Percentiles rank a stretch among this genome's conserved stretches.
Conservation (phyloP, 2,888 invertebrate genomes). For the Meteorus colon region DNA sequence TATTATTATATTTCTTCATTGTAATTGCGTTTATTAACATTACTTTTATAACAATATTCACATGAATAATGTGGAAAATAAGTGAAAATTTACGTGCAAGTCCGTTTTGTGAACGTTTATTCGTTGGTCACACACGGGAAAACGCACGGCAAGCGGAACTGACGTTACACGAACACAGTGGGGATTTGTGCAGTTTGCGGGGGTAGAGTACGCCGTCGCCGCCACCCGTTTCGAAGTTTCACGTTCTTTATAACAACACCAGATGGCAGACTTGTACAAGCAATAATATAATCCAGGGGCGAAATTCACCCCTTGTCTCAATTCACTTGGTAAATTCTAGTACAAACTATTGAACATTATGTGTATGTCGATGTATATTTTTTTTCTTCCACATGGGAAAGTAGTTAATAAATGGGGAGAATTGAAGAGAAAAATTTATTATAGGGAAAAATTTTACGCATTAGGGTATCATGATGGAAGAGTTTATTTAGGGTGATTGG, state of each 20-base stretch:
- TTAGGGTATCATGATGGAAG: no score
- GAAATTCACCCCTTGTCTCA: conserved; percentile 44
- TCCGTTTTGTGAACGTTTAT: conserved; percentile 25
- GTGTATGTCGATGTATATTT: no score
- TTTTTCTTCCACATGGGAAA: background rate
- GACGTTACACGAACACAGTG: conserved; percentile 67
- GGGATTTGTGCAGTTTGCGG: conserved; percentile 64
- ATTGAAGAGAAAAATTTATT: no score
- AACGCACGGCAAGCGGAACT: conserved; percentile 58
- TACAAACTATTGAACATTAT: background rate
- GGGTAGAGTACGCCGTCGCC: conserved; percentile 55
- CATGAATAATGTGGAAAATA: no score
- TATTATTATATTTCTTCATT: conserved; percentile 14
- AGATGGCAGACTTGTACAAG: conserved; percentile 60
- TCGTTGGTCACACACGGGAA: conserved; percentile 45
- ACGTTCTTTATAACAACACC: conserved; percentile 55
- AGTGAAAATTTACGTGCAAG: no score
- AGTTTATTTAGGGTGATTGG: no score
- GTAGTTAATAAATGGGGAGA: background rate
- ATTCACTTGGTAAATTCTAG: background rate
- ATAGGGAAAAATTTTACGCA: no score
- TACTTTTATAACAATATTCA: no score
- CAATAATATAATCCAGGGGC: conserved; percentile 25
- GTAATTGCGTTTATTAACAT: background rate
- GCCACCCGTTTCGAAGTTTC: conserved; percentile 50